A percentile compares a stretch with the other conserved stretches of the same genome.
These are phyloP conservation scores for Leptopterna dolabrata DNA, from an alignment of 2,888 invertebrate species.

Conservation along the genomic window DNA sequence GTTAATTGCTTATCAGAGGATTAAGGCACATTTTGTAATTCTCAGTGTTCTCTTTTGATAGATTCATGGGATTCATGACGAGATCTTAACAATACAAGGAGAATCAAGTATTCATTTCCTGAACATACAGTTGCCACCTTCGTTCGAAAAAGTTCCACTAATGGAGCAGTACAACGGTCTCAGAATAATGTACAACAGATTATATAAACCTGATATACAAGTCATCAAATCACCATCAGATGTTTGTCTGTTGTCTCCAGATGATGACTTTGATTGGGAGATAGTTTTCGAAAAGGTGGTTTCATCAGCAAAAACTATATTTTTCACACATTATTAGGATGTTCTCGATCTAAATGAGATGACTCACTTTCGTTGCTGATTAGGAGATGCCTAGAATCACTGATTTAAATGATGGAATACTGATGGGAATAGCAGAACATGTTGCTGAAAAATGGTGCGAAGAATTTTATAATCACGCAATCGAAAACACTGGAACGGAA, in stretches of 20 bases:
- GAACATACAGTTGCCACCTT: background rate
- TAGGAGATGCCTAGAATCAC: background rate
- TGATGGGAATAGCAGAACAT: conserved; percentile 19
- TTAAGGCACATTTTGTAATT: too few relatives aligned
- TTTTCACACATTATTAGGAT: too few relatives aligned
- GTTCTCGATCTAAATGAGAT: too few relatives aligned
- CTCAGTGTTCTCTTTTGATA: background rate
- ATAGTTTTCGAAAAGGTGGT: background rate
- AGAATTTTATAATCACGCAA: background rate
- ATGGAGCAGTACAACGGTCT: conserved; percentile 3
- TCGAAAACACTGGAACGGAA: background rate
- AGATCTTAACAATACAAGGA: background rate
- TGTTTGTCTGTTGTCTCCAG: background rate
- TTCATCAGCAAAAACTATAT: too few relatives aligned
- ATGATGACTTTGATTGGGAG: conserved; percentile 4
- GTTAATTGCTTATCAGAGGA: too few relatives aligned
- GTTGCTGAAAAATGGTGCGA: background rate
- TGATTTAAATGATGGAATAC: background rate
- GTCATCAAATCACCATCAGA: background rate
- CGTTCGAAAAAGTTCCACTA: background rate
- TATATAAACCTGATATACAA: background rate
- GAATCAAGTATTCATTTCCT: background rate
- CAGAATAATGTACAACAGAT: conserved; percentile 5
- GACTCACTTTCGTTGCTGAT: background rate
- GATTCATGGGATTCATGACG: background rate